A percentile compares a stretch with the other conserved stretches of the same genome.
These are phyloP conservation scores for Cryptus viduatorius DNA, from an alignment of 2,888 invertebrate genomes.

Conservation along the genomic window DNA sequence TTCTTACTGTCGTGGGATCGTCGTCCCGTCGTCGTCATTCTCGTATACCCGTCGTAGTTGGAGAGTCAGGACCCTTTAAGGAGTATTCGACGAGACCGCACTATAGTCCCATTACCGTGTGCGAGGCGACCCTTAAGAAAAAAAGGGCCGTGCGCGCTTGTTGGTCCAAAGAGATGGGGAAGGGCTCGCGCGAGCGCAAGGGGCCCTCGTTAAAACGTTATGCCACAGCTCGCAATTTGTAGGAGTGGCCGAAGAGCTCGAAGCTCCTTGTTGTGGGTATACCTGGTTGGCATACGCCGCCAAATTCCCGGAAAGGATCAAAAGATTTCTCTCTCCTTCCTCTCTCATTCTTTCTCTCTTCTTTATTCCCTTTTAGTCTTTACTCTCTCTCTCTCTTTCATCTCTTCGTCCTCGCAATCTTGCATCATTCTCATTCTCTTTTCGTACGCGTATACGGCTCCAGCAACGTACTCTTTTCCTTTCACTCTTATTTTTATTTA, in stretches of 20 bases:
- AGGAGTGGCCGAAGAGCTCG: constrained; percentile 67
- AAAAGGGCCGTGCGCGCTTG: constrained; percentile 61
- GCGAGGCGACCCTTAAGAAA: constrained; percentile 65
- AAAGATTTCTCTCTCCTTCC: constrained; percentile 66
- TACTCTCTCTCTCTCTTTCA: constrained; percentile 21
- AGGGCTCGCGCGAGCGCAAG: constrained; percentile 48
- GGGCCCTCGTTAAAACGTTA: constrained; percentile 79
- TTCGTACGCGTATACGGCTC: neutral
- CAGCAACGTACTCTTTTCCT: neutral
- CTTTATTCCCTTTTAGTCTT: constrained; percentile 69
- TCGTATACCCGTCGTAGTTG: constrained; percentile 27
- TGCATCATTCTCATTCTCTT: constrained; percentile 7
- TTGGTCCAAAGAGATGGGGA: constrained; percentile 22
- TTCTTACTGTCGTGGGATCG: constrained; percentile 33
- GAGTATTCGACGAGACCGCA: constrained; percentile 59
- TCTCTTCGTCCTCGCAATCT: neutral
- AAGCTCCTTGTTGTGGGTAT: constrained; percentile 68
- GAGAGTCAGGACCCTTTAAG: constrained; percentile 69
- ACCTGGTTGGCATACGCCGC: constrained; percentile 72
- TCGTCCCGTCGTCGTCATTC: constrained; percentile 57
- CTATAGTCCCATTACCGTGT: constrained; percentile 63
- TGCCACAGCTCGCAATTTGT: constrained; percentile 78
- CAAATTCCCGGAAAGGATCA: constrained; percentile 78
- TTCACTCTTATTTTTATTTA: neutral
- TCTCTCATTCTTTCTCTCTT: constrained; percentile 53